Conservation (phyloP, 1,140 invertebrate species). For the Hestina assimilis region DNA sequence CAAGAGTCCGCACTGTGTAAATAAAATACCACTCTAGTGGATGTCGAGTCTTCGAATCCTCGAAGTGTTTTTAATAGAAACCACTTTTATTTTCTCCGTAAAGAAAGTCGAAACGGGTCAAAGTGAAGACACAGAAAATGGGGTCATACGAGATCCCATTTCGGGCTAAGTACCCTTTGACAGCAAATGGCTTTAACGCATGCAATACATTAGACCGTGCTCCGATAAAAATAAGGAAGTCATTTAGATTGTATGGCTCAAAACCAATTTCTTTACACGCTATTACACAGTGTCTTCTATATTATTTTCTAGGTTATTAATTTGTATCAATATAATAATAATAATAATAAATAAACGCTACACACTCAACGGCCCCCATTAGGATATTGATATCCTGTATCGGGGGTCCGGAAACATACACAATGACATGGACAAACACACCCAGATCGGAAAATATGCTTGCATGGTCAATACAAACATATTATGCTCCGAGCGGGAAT, state of each 20-base stretch:
- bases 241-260: background rate
- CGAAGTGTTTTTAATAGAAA: constrained; percentile 43
- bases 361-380: no score
- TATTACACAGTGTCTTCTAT: constrained; percentile 1
- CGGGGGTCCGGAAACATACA: no score
- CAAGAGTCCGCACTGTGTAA: constrained; percentile 29
- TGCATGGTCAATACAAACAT: no score
- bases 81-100: constrained; percentile 38
- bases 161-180: constrained; percentile 23
- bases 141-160: constrained; percentile 25
- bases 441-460: no score
- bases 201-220: constrained; percentile 13
- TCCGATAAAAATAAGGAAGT: background rate
- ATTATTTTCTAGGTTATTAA: background rate
- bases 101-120: constrained; percentile 28
- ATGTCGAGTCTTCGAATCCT: constrained; percentile 33
- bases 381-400: no score
- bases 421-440: no score
- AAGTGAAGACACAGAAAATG: constrained; percentile 28
- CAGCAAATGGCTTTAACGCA: constrained; percentile 25
- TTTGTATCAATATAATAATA: no score
- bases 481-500: no score
- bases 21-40: constrained; percentile 45
- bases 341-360: no score
- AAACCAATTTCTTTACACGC: background rate